Percentiles rank a stretch among this genome's conserved stretches.
Evolutionary conservation across 2,113 vertebrate species (phyloP).

Genomic region (Diphyllodes magnificus): DNA sequence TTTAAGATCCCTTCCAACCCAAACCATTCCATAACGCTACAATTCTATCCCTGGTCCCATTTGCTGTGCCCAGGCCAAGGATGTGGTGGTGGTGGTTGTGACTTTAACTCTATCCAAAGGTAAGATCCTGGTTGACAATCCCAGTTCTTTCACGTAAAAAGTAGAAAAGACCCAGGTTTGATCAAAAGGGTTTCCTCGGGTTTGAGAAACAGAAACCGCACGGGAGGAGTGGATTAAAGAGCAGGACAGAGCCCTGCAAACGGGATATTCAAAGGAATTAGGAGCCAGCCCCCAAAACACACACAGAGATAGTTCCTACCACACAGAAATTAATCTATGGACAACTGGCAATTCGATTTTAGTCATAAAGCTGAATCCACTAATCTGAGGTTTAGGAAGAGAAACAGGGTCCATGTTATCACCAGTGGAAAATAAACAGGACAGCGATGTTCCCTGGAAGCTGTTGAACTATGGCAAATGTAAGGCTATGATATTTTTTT

Average conservation of each 20-base stretch:
- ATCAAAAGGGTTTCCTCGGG: background rate
- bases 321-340: background rate
- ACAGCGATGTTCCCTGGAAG: background rate
- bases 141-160: background rate
- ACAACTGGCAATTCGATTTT: background rate
- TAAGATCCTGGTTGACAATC: background rate
- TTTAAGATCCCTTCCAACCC: background rate
- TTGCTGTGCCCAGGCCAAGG: background rate
- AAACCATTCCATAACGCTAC: background rate
- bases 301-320: background rate
- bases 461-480: too few species aligned
- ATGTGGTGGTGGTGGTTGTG: background rate
- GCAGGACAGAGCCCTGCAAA: background rate
- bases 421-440: background rate
- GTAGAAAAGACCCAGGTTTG: background rate
- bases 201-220: background rate
- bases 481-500: background rate
- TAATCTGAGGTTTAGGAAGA: background rate
- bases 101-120: background rate
- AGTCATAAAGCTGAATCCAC: background rate
- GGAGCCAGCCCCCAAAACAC: background rate
- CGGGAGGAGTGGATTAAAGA: background rate
- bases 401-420: accelerated
- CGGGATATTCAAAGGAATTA: accelerated
- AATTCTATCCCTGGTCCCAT: background rate